Conservation (phyloP, 1,140 invertebrate species). For the Dinothrombium tinctorium region DNA sequence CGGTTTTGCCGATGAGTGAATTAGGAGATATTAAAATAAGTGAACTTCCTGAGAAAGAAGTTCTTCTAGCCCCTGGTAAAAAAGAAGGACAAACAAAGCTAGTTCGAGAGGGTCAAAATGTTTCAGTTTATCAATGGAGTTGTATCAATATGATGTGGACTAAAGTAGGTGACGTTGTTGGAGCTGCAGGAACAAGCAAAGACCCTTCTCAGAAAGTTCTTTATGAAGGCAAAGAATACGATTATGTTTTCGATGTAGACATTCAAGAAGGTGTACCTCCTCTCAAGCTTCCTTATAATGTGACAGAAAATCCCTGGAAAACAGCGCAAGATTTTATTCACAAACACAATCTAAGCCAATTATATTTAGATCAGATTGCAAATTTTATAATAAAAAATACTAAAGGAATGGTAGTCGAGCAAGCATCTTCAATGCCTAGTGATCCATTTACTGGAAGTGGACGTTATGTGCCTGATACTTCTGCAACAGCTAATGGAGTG, state of each 20-base stretch:
- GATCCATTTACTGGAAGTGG: conserved; percentile 26
- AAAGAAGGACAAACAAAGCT: conserved; percentile 62
- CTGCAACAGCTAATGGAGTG: too few species aligned
- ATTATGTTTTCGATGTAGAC: conserved; percentile 83
- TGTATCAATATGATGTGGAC: conserved; percentile 43
- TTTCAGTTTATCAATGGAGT: conserved; percentile 42
- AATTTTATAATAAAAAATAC: conserved; percentile 56
- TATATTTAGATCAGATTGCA: conserved; percentile 79
- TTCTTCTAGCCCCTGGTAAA: conserved; percentile 46
- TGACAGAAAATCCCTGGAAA: conserved; percentile 35
- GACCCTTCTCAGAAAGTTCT: conserved; percentile 38
- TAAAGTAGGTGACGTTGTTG: conserved; percentile 68
- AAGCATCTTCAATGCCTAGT: conserved; percentile 10
- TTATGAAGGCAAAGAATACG: conserved; percentile 68
- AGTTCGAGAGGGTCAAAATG: conserved; percentile 41
- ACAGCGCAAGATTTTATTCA: conserved; percentile 38
- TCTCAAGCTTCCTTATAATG: conserved; percentile 75
- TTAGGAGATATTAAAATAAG: conserved; percentile 59
- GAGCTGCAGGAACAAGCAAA: conserved; percentile 38
- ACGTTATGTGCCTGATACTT: conserved; percentile 5
- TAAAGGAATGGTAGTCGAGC: not conserved
- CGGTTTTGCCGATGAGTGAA: conserved; percentile 32
- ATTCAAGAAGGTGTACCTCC: conserved; percentile 65
- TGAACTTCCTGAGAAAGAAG: conserved; percentile 52
- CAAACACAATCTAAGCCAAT: conserved; percentile 51